Percentiles rank a stretch among this genome's conserved stretches.
Evolutionary conservation across 2,797 vertebrate species (phyloP).

Genomic region (Iguana delicatissima): DNA sequence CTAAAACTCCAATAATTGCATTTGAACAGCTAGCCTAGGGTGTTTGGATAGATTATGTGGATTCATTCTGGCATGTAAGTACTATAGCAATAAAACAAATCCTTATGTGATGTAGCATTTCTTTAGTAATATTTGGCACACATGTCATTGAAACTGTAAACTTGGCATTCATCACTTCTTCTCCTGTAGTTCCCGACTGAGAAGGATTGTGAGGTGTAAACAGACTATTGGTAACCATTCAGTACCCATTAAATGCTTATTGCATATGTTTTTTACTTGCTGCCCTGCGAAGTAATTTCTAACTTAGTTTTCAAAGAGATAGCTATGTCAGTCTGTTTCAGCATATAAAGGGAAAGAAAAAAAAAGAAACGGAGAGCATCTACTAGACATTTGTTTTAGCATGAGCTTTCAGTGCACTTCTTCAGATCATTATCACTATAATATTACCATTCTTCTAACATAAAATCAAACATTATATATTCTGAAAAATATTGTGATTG

Average conservation of each 20-base stretch:
- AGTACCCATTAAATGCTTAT: not conserved
- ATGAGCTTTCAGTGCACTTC: too few relatives aligned
- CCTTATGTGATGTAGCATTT: slow-evolving; percentile 15
- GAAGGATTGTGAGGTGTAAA: not conserved
- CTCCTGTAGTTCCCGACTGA: not conserved
- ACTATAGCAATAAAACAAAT: slow-evolving; percentile 6
- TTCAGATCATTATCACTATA: too few relatives aligned
- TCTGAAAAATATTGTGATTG: too few relatives aligned
- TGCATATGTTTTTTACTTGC: not conserved
- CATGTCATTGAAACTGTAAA: slow-evolving; percentile 34
- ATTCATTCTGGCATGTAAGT: slow-evolving; percentile 28
- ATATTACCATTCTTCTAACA: too few relatives aligned
- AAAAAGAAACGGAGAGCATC: too few relatives aligned
- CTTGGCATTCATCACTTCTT: slow-evolving; percentile 35
- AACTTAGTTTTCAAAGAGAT: too few relatives aligned
- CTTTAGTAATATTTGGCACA: slow-evolving; percentile 33
- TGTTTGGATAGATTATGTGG: slow-evolving; percentile 24
- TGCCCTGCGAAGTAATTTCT: not conserved
- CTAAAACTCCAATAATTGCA: not conserved
- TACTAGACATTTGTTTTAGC: too few relatives aligned
- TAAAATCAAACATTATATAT: too few relatives aligned
- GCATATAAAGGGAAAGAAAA: too few relatives aligned
- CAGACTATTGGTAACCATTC: not conserved
- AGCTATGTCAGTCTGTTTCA: too few relatives aligned
- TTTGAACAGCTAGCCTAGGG: slow-evolving; percentile 4